A percentile compares a stretch with the other conserved stretches of the same genome.
Conservation (phyloP, 1,140 invertebrate genomes). For the Cylas formicarius region DNA sequence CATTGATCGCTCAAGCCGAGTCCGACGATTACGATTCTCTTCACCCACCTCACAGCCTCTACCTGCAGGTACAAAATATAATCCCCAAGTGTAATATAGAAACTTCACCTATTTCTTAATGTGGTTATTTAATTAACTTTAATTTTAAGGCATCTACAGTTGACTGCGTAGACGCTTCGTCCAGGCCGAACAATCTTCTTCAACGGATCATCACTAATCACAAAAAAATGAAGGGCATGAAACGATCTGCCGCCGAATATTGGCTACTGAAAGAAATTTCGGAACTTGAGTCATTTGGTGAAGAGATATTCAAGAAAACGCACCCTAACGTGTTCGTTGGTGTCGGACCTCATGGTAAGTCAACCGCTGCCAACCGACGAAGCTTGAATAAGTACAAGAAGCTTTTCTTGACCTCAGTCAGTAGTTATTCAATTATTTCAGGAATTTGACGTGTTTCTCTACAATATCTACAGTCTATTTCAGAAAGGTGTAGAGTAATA, state of each 20-base stretch:
- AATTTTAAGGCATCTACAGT: slow-evolving; percentile 24
- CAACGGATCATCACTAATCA: slow-evolving; percentile 57
- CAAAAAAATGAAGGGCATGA: slow-evolving; percentile 52
- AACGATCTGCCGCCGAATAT: slow-evolving; percentile 62
- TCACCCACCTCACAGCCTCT: slow-evolving; percentile 51
- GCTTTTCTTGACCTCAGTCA: too few relatives aligned
- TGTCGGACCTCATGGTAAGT: slow-evolving; percentile 68
- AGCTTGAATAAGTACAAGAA: too few relatives aligned
- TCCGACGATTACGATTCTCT: slow-evolving; percentile 58
- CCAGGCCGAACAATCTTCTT: slow-evolving; percentile 56
- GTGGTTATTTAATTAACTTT: slow-evolving; percentile 25
- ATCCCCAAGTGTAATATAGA: too few relatives aligned
- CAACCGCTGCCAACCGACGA: too few relatives aligned
- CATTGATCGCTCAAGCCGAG: slow-evolving; percentile 68
- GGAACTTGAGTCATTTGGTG: slow-evolving; percentile 69
- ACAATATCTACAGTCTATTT: too few relatives aligned
- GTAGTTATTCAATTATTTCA: too few relatives aligned
- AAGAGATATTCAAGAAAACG: slow-evolving; percentile 71
- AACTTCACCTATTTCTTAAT: too few relatives aligned
- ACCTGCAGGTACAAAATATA: slow-evolving; percentile 56
- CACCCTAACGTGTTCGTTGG: slow-evolving; percentile 44
- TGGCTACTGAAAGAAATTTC: slow-evolving; percentile 73
- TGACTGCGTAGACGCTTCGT: slow-evolving; percentile 40
- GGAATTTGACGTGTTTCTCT: too few relatives aligned
- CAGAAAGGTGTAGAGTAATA: too few relatives aligned